Evolutionary conservation across 2,797 vertebrate species (phyloP), one percentile per base, ranked within the genome.

Genomic region (Enteromius radiatus): DNA sequence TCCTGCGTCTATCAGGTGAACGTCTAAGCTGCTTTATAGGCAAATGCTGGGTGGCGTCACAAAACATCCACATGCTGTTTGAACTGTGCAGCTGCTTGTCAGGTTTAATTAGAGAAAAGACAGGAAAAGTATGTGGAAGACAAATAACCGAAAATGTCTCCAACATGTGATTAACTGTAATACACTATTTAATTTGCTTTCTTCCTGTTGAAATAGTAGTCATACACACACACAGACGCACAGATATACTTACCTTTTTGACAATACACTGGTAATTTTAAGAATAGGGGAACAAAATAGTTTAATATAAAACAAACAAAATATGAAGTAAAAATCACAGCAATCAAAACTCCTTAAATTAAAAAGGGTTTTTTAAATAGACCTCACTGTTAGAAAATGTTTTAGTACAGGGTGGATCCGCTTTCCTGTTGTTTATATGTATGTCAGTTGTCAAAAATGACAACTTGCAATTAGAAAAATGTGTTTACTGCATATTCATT

Each of bases 61-160:
- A 59, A 83, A 83, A 76, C 64, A 68, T 82, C 73, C 81, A 82
- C 64, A 82, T 76, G 81, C 54, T 45, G 45, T 69, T 69, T 43
- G 67, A 80, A 38, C 63, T 80, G n/a, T 70, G 64, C 74, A 83
- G 81, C 64, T 83, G 81, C 64, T 70, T 59, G 38, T 77, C 81
- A 49, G 65, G 17, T 59, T 69, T 68, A 82, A 83, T 83, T 76
- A 77, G 52, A 77, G 65, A 77, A 76, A 54, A 69, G 21, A 69
- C 36, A 17, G 26, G 8, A 38, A 54, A 45, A 67, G 21, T 67
- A 52, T 68, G 33, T 56, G 49, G 65, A 54, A 75, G 41, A 61
- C 74, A 61, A 31, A 77, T 59, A 45, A 59, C 36, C 23, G 15
- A 76, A 41, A 56, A 14, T 59, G 33, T 67, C 15, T 81, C 43